phyloP scores from a whole-genome alignment of 2,888 invertebrate genomes.

The Platycheirus albimanus region DNA sequence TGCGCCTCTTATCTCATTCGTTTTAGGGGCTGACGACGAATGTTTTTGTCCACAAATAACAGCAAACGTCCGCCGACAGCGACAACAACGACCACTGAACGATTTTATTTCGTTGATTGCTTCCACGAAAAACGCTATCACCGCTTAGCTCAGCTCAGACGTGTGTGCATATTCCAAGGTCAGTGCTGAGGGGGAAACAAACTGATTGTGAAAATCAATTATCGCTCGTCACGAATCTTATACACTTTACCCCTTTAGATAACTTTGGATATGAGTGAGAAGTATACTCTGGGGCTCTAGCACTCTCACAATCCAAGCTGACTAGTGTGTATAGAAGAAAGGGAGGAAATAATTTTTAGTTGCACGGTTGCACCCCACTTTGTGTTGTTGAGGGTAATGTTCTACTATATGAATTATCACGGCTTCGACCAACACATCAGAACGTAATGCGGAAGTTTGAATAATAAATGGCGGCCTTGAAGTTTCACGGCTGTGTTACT shows the following conservation, averaged over 20 bases:
- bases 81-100: not conserved
- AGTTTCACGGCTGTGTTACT: slow-evolving; percentile 38
- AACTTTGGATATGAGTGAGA: too few species aligned
- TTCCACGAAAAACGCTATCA: slow-evolving; percentile 42
- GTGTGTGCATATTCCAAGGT: slow-evolving; percentile 50
- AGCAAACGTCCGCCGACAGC: not conserved
- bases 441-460: slow-evolving; percentile 52
- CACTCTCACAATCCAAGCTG: too few species aligned
- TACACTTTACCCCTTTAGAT: not conserved
- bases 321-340: too few species aligned
- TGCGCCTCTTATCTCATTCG: slow-evolving; percentile 53
- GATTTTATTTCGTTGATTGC: slow-evolving; percentile 32
- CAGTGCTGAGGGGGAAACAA: slow-evolving; percentile 50
- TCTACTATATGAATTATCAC: slow-evolving; percentile 6
- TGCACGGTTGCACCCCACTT: slow-evolving; percentile 13
- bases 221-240: slow-evolving; percentile 63
- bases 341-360: slow-evolving; percentile 6
- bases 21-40: slow-evolving; percentile 52
- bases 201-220: slow-evolving; percentile 63
- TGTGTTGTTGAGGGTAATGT: slow-evolving; percentile 29
- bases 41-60: slow-evolving; percentile 27
- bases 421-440: slow-evolving; percentile 8
- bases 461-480: slow-evolving; percentile 24
- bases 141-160: slow-evolving; percentile 9
- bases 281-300: too few species aligned